These are phyloP conservation scores for Drosophila varians DNA, from an alignment of 1,140 invertebrate genomes.

Conservation along the genomic window DNA sequence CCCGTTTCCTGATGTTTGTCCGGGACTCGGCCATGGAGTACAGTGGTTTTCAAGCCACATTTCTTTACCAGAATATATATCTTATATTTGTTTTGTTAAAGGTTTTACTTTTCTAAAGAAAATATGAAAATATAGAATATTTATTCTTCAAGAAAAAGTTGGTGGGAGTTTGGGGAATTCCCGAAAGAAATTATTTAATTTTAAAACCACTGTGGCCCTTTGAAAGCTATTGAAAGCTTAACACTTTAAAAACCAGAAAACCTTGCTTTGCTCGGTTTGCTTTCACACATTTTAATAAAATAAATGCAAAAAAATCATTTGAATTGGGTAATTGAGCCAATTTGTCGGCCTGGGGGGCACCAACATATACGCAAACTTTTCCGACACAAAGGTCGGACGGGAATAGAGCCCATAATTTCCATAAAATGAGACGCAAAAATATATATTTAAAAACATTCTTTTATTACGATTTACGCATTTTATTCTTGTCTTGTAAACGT, in stretches of 20 bases:
- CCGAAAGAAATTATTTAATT: no score
- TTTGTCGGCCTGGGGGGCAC: conserved; percentile 59
- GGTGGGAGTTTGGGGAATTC: no score
- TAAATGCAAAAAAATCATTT: conserved; percentile 78
- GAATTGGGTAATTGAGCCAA: conserved; percentile 80
- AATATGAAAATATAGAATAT: no score
- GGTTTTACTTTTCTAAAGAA: no score
- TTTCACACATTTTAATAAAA: conserved; percentile 81
- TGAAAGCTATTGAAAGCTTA: conserved; percentile 3
- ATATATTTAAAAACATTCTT: conserved; percentile 16
- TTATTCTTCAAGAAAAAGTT: no score
- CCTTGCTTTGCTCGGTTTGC: conserved; percentile 56
- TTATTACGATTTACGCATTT: conserved; percentile 13
- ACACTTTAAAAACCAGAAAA: conserved; percentile 17
- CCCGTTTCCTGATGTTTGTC: conserved; percentile 44
- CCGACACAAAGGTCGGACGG: conserved; percentile 48
- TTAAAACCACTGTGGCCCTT: conserved; percentile 46
- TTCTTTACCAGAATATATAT: no score
- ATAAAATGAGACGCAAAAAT: conserved; percentile 21
- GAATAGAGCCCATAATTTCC: conserved; percentile 32
- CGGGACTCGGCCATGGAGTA: conserved; percentile 23
- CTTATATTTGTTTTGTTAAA: no score
- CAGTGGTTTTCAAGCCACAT: conserved; percentile 57
- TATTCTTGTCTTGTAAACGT: not conserved
- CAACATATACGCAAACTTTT: conserved; percentile 4